These are phyloP conservation scores for Falco novaeseelandiae DNA, from an alignment of 2,797 vertebrate species.

Conservation along the genomic window DNA sequence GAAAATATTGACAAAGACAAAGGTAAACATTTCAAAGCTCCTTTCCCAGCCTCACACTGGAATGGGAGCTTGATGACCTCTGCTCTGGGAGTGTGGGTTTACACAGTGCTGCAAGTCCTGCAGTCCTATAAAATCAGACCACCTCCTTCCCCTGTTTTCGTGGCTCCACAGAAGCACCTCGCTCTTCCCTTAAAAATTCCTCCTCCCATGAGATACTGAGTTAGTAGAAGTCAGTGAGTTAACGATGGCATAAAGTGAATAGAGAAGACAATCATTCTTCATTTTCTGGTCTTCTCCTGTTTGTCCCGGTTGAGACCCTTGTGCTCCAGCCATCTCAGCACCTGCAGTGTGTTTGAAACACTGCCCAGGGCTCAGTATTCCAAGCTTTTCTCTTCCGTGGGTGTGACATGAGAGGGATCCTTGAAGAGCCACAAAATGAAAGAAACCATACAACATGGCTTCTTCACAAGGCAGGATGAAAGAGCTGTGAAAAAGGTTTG, in stretches of 20 bases:
- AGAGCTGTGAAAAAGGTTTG: background rate
- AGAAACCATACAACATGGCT: fast-evolving
- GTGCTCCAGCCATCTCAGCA: background rate
- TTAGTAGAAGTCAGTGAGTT: background rate
- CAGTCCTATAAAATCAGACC: background rate
- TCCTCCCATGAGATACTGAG: background rate
- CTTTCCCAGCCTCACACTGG: background rate
- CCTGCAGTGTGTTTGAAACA: background rate
- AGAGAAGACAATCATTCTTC: background rate
- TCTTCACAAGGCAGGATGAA: background rate
- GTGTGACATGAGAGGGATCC: background rate
- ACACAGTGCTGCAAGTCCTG: background rate
- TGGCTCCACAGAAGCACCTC: background rate
- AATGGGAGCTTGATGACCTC: background rate
- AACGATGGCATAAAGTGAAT: background rate
- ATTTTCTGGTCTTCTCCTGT: background rate
- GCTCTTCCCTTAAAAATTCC: background rate
- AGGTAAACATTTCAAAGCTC: background rate
- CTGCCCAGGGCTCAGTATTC: background rate
- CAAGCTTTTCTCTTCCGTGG: background rate
- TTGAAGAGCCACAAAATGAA: background rate
- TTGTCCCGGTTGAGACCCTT: background rate
- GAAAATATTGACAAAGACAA: background rate
- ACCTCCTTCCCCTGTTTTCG: background rate
- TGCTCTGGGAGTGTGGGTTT: background rate